phyloP scores from a whole-genome alignment of 2,797 vertebrate genomes.

The Enteromius argenteus region DNA sequence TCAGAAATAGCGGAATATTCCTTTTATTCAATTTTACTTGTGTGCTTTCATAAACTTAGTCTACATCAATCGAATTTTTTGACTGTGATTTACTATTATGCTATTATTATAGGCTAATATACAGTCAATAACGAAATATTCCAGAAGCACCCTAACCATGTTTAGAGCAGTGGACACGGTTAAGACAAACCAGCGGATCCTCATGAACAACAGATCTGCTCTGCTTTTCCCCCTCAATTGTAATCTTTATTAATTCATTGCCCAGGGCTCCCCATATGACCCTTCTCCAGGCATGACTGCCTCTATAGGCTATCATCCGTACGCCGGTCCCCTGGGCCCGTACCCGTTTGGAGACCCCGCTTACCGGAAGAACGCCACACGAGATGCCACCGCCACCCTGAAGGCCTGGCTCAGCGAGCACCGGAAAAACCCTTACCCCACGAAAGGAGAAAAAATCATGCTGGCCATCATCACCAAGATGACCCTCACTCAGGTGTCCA shows the following conservation, averaged over 20 bases:
- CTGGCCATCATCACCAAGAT: constrained; percentile 86
- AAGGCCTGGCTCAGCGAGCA: constrained; percentile 89
- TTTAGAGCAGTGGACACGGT: not conserved
- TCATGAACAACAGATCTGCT: not conserved
- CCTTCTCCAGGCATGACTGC: constrained; percentile 85
- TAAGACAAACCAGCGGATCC: not conserved
- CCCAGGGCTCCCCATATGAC: constrained; percentile 87
- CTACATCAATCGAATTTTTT: not conserved
- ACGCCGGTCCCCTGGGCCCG: constrained; percentile 86
- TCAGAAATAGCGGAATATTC: not conserved
- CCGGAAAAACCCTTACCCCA: constrained; percentile 85
- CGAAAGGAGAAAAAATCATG: constrained; percentile 87
- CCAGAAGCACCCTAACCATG: not conserved
- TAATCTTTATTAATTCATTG: constrained; percentile 40
- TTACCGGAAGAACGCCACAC: constrained; percentile 92
- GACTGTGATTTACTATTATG: not conserved
- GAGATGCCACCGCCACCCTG: constrained; percentile 91
- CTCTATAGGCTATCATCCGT: constrained; percentile 89
- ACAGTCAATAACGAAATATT: not conserved
- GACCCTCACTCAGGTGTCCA: constrained; percentile 86
- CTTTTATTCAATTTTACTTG: not conserved
- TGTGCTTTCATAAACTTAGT: not conserved
- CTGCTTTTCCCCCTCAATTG: not conserved
- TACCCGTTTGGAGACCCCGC: constrained; percentile 90
- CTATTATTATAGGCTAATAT: not conserved